Base-by-base conservation (phyloP, 2,888 invertebrate genomes). In the Anthophora plumipes region DNA sequence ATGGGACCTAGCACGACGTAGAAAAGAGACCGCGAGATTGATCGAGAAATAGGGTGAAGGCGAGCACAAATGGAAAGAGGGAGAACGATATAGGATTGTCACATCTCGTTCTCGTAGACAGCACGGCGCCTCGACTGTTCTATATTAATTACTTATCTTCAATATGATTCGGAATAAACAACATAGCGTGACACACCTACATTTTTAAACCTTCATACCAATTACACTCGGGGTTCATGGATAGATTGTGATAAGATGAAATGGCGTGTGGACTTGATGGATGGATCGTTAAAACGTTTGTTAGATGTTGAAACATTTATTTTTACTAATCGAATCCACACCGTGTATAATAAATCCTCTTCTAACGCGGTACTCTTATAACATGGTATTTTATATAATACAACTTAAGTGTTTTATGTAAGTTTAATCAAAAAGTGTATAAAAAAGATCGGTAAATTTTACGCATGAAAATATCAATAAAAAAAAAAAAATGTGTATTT, bases 91-190 rank as follows among this genome's bases (percentile, higher is more conserved):
- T n/a, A 59, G 57, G 54, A 67, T 78, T 72, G 76, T 78, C 76
- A 52, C 50, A 63, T 82, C 60, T 76, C 72, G 76, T 81, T 75
- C 61, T 72, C 67, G 66, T 77, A 80, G 84, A 84, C 84, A 37
- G 79, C 69, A 39, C 70, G 85, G 77, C 87, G 83, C 82, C 83
- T 52, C 73, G 82, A n/a, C n/a, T 63, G 82, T 25, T 81, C 75
- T 74, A 77, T 67, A 70, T 78, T 86, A 84, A 82, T 81, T 81
- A 82, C 76, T 78, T 59, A 68, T 50, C 61, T 57, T 74, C 76
- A 48, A 70, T 80, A 68, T 59, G 64, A 84, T 77, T 59, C 43
- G 57, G 59, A 78, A 77, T 70, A 57, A 77, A 70, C 57, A 43
- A 55, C 8, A n/a, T 31, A 25, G 31, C 20, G 14, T 52, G 68